phyloP scores from a whole-genome alignment of 2,888 invertebrate species.

The Odontomyia ornata region DNA sequence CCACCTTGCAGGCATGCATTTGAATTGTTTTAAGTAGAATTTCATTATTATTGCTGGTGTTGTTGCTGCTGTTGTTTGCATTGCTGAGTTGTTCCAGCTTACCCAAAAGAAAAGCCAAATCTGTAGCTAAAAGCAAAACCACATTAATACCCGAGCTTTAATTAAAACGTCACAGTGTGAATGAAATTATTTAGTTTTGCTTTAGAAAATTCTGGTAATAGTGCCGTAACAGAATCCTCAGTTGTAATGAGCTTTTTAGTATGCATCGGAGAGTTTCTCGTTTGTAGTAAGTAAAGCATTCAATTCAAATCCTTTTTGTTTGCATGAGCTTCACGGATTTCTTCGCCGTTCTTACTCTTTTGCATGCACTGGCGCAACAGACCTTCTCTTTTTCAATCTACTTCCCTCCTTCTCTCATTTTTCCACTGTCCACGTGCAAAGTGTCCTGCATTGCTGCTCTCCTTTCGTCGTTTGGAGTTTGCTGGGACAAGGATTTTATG shows the following conservation, averaged over 20 bases:
- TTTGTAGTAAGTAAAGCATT: conserved; percentile 5
- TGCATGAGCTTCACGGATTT: neutral
- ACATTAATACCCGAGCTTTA: neutral
- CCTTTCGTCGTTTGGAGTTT: neutral
- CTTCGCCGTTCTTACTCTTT: neutral
- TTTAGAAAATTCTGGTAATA: neutral
- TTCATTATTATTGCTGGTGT: neutral
- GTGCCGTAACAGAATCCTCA: neutral
- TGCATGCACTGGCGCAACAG: neutral
- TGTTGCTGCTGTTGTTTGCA: too few species aligned
- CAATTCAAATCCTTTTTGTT: neutral
- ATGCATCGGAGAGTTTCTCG: conserved; percentile 10
- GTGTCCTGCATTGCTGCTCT: too few species aligned
- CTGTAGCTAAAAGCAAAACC: neutral
- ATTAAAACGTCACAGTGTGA: conserved; percentile 5
- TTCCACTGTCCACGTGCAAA: too few species aligned
- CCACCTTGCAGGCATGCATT: neutral
- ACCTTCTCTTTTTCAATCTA: too few species aligned
- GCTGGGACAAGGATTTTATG: neutral
- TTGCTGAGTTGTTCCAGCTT: too few species aligned
- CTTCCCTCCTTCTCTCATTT: too few species aligned
- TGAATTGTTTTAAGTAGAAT: neutral
- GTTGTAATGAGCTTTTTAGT: conserved; percentile 10
- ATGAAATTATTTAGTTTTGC: conserved; percentile 3
- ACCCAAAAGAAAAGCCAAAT: neutral